Evolutionary conservation across 2,888 invertebrate genomes (phyloP).

Genomic region (Plebejus anna): DNA sequence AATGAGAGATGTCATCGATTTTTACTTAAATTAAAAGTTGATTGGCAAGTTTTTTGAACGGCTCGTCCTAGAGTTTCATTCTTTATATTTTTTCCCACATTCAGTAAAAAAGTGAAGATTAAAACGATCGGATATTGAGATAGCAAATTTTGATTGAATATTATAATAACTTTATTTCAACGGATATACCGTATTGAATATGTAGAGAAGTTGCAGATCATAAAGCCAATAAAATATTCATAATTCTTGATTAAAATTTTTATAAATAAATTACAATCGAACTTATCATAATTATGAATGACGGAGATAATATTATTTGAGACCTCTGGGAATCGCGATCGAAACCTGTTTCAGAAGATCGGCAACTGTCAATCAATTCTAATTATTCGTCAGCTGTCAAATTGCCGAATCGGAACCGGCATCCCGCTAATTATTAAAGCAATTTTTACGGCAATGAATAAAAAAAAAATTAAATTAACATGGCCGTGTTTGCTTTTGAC

Average conservation of each 20-base stretch:
- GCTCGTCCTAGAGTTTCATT: constrained; percentile 51
- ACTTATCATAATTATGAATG: constrained; percentile 29
- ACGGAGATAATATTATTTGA: constrained; percentile 36
- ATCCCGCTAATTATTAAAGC: constrained; percentile 62
- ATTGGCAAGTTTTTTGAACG: constrained; percentile 71
- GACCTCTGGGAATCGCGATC: constrained; percentile 44
- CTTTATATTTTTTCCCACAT: constrained; percentile 25
- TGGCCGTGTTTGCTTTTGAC: constrained; percentile 51
- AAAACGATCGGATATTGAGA: constrained; percentile 16
- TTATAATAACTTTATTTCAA: constrained; percentile 35
- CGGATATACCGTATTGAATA: constrained; percentile 45
- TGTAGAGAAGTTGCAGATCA: constrained; percentile 32
- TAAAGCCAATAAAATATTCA: constrained; percentile 16
- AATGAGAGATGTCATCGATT: constrained; percentile 64
- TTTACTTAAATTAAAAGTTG: constrained; percentile 74
- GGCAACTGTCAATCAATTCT: constrained; percentile 63
- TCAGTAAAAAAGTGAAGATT: constrained; percentile 17
- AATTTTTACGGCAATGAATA: constrained; percentile 52
- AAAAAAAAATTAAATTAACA: constrained; percentile 46
- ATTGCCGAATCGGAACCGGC: constrained; percentile 51
- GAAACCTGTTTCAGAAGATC: constrained; percentile 54
- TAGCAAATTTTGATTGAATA: neutral
- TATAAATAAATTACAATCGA: constrained; percentile 22
- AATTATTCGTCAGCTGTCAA: constrained; percentile 52
- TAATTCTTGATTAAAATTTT: neutral